Conservation (phyloP, 2,113 vertebrate species). For the Apteryx owenii region DNA sequence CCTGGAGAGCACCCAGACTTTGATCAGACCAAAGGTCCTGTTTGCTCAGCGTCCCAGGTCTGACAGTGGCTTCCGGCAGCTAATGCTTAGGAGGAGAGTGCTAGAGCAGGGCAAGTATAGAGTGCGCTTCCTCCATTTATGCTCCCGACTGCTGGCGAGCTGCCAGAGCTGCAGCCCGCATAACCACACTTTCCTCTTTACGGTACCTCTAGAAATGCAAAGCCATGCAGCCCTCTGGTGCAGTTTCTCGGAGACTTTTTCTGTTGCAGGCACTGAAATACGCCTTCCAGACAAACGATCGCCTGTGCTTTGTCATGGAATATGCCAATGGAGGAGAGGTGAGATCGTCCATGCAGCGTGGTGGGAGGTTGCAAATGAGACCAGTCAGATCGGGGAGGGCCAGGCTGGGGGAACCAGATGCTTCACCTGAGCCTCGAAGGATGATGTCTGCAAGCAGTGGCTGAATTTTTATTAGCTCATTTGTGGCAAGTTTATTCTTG, state of each 20-base stretch:
- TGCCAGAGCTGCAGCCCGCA: no score
- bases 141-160: no score
- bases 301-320: constrained; percentile 97
- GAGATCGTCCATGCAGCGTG: background rate
- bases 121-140: no score
- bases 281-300: constrained; percentile 93
- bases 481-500: background rate
- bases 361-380: no score
- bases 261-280: constrained; percentile 89
- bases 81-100: no score
- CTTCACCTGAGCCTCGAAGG: background rate
- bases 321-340: constrained; percentile 97
- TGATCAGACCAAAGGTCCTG: background rate
- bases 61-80: no score
- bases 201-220: no score
- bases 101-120: no score
- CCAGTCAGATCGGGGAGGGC: no score
- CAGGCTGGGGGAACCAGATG: no score
- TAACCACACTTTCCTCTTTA: no score
- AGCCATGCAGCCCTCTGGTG: background rate
- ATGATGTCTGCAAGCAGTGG: background rate
- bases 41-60: no score
- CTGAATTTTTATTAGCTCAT: fast-evolving
- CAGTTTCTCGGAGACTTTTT: background rate
- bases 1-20: background rate